Evolutionary conservation across 2,113 vertebrate species (phyloP).

Genomic region (Opisthocomus hoazin): DNA sequence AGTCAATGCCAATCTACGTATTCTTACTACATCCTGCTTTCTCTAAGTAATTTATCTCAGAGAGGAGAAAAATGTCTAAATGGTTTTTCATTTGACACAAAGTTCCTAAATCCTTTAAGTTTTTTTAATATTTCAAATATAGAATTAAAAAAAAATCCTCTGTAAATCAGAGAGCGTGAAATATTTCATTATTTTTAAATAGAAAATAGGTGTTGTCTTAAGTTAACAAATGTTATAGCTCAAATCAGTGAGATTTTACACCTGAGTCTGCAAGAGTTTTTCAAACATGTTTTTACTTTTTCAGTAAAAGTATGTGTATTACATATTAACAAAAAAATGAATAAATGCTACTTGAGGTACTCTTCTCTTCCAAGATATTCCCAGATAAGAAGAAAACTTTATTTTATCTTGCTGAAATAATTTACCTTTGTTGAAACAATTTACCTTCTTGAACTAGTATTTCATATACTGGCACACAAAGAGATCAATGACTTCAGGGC

Average conservation of each 20-base stretch:
- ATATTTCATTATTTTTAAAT: not conserved
- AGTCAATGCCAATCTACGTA: not conserved
- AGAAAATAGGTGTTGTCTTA: not conserved
- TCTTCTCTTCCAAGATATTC: not conserved
- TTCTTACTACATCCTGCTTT: not conserved
- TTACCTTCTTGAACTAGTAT: not conserved
- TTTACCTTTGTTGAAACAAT: not conserved
- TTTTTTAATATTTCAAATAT: not conserved
- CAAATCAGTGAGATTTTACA: not conserved
- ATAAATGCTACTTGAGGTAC: not conserved
- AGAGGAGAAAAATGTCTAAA: not conserved
- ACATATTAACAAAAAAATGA: not conserved
- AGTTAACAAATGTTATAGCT: not conserved
- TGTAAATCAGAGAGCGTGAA: not conserved
- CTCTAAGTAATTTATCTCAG: not conserved
- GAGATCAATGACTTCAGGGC: not conserved
- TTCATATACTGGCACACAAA: not conserved
- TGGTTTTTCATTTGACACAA: not conserved
- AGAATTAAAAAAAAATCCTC: not conserved
- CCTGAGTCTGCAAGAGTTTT: not conserved
- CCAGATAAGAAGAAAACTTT: not conserved
- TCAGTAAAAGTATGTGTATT: not conserved
- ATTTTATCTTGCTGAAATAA: not conserved
- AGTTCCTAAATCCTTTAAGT: fast-evolving
- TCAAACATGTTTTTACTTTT: not conserved